Conservation (phyloP, 1,140 invertebrate species). For the Pogonomyrmex barbatus region DNA sequence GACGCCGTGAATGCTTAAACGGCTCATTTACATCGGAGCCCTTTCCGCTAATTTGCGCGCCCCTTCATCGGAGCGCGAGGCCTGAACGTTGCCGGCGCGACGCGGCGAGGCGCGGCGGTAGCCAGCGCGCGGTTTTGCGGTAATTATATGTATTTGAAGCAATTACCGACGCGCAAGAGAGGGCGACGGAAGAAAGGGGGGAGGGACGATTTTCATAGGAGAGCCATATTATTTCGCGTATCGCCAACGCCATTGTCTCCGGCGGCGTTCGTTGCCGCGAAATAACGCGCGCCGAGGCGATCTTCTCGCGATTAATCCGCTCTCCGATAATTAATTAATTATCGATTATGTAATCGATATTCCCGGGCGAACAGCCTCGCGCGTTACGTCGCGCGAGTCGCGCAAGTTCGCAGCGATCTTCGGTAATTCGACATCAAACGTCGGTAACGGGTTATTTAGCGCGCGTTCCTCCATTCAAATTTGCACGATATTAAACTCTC, state of each 20-base stretch:
- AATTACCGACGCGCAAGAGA: constrained; percentile 3
- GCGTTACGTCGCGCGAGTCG: background rate
- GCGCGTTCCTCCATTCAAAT: background rate
- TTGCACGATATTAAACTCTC: constrained; percentile 7
- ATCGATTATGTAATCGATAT: constrained; percentile 17
- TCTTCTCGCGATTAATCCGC: constrained; percentile 3
- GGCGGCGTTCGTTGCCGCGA: background rate
- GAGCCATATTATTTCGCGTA: constrained; percentile 20
- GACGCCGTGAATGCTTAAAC: constrained; percentile 53
- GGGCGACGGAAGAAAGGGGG: background rate
- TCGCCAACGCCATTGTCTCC: constrained; percentile 9
- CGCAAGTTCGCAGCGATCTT: background rate
- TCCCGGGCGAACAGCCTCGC: background rate
- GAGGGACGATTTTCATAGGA: constrained; percentile 19
- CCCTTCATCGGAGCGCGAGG: constrained; percentile 23
- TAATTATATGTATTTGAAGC: constrained; percentile 46
- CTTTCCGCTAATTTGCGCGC: constrained; percentile 58
- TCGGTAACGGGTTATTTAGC: constrained; percentile 17
- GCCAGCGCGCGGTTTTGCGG: background rate
- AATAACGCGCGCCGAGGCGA: background rate
- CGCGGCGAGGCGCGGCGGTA: too few species aligned
- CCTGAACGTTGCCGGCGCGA: constrained; percentile 3
- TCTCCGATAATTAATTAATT: constrained; percentile 48
- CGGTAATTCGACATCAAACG: constrained; percentile 22
- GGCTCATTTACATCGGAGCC: constrained; percentile 51